A percentile compares a stretch with the other conserved stretches of the same genome.
These are phyloP conservation scores for Resseliella maxima DNA, from an alignment of 2,888 invertebrate genomes.

Conservation along the genomic window DNA sequence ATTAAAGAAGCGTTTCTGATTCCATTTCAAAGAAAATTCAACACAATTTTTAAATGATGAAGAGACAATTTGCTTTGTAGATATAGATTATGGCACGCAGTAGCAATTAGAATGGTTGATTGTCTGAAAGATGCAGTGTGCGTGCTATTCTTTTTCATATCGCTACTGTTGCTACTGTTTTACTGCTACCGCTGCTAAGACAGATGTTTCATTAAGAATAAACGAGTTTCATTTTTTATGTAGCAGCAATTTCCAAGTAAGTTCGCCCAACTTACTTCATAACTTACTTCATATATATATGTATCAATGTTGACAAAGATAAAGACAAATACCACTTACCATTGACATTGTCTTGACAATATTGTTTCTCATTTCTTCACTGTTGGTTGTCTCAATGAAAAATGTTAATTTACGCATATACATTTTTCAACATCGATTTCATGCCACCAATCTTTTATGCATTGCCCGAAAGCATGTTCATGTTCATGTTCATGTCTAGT, in stretches of 20 bases:
- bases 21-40: not conserved
- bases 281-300: too few relatives aligned
- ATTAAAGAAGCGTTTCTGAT: slow-evolving; percentile 21
- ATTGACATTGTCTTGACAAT: slow-evolving; percentile 28
- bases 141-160: not conserved
- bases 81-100: not conserved
- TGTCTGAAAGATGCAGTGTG: not conserved
- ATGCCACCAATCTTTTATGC: not conserved
- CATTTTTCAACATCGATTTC: slow-evolving; percentile 13
- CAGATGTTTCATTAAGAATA: slow-evolving; percentile 23
- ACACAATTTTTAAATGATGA: not conserved
- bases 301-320: not conserved
- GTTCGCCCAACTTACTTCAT: too few relatives aligned
- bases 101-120: slow-evolving; percentile 30
- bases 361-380: not conserved
- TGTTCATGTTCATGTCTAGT: too few relatives aligned
- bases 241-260: not conserved
- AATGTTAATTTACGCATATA: slow-evolving; percentile 17
- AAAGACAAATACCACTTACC: not conserved
- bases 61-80: slow-evolving; percentile 18
- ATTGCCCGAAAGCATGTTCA: not conserved
- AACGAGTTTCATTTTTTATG: slow-evolving; percentile 17
- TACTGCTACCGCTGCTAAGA: not conserved
- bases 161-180: too few relatives aligned
- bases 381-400: not conserved